Base-by-base conservation (phyloP, 2,888 invertebrate species). In the Aethes cnicana region DNA sequence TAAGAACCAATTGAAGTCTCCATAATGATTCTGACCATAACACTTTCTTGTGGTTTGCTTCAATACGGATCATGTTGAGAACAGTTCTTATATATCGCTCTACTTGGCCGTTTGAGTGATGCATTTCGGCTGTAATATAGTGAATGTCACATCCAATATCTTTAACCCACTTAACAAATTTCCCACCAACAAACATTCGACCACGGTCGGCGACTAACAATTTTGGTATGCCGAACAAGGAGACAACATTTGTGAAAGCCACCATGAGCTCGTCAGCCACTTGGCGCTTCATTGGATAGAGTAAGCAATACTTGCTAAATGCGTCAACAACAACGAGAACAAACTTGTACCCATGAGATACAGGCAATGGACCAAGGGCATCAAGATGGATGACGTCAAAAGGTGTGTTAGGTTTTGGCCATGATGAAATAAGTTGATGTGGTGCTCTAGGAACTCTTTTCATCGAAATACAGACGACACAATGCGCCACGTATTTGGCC, bases 261-360 rank as follows among this genome's bases (percentile, higher is more conserved):
- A 35, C 49, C 14, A 56, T 58, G 1, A 62, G 16, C 17, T 61
- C 59, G 0, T 18, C 20, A 0, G 37, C 5, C 9, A 60, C 59
- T 33, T 60, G 62, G 2, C 52, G 11, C 5, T 30, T 30, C 5
- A 64, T 26, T 0, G 59, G 17, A 16, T 56, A 56, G 1, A 61
- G 16, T 1, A 62, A 9, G 16, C 56, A 56, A 26, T 35, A 62
- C 43, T 64, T 64, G 0, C 49, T 50, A 21, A 57, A 62, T 0
- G 57, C 30, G 11, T 64, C 62, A 0, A 62, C 47, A 2, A 62
- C 1, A 0, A 62, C 11, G 0, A 59, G 20, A 2, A 63, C 26
- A n/a, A 32, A 54, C 12, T 46, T 54, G 20, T 16, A 53, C 0
- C 57, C 59, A 14, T 56, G 52, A 0, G 55, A 58, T n/a, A 20